phyloP scores from a whole-genome alignment of 2,888 invertebrate genomes.

The Crepidodera aurea region DNA sequence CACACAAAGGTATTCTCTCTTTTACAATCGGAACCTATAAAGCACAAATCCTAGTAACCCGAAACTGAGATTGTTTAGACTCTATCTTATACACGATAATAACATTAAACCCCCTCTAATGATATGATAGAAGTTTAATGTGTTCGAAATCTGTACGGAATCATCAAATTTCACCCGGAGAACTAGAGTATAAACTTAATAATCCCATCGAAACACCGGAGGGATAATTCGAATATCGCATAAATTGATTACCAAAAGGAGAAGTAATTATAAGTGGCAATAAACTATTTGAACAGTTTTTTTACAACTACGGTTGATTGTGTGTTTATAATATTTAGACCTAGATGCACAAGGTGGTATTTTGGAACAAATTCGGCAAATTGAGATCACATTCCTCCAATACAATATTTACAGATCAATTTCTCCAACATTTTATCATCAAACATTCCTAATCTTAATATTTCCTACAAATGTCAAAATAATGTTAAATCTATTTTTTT shows the following conservation, averaged over 20 bases:
- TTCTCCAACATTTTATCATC: no score
- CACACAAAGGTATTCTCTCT: no score
- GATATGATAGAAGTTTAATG: constrained; percentile 24
- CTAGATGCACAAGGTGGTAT: no score
- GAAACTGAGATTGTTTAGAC: constrained; percentile 11
- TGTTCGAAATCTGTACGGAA: constrained; percentile 22
- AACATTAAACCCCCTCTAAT: constrained; percentile 15
- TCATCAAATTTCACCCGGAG: constrained; percentile 20
- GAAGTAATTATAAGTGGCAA: not conserved
- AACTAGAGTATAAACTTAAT: constrained; percentile 12
- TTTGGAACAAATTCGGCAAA: no score
- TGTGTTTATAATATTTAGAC: no score
- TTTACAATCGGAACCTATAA: constrained; percentile 1
- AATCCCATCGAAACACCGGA: constrained; percentile 11
- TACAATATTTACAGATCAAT: no score
- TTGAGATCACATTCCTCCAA: no score
- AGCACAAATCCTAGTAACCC: not conserved
- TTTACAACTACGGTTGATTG: no score
- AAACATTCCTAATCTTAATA: no score
- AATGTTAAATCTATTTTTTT: no score
- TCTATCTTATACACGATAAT: constrained; percentile 10
- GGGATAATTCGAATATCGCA: constrained; percentile 7
- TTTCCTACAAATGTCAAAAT: no score
- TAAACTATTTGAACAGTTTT: not conserved
- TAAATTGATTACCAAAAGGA: constrained; percentile 3